These are phyloP conservation scores for Spodoptera frugiperda DNA, from an alignment of 1,140 invertebrate species.

Conservation along the genomic window DNA sequence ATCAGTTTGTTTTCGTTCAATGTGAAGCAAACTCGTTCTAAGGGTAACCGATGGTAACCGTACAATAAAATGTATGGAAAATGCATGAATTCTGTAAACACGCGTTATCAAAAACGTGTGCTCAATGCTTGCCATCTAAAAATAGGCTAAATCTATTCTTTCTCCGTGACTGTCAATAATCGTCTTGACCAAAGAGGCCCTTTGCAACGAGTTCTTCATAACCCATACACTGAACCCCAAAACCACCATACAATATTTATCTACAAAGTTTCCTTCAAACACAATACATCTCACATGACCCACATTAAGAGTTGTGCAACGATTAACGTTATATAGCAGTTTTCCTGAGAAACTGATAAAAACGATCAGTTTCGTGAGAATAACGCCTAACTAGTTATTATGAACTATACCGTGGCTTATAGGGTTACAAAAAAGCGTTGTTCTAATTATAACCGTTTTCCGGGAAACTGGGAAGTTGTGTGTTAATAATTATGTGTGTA, in stretches of 20 bases:
- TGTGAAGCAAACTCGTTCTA: too few relatives aligned
- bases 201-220: too few relatives aligned
- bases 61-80: too few relatives aligned
- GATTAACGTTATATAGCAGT: slow-evolving; percentile 18
- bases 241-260: slow-evolving; percentile 29
- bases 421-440: neutral
- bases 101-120: too few relatives aligned
- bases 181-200: too few relatives aligned
- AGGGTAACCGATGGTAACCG: too few relatives aligned
- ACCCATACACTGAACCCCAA: neutral
- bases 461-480: neutral
- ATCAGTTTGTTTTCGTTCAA: too few relatives aligned
- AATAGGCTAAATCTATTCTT: too few relatives aligned
- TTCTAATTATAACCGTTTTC: slow-evolving; percentile 1
- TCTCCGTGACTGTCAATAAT: too few relatives aligned
- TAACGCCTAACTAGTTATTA: slow-evolving; percentile 38
- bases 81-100: too few relatives aligned
- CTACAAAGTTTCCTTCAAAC: slow-evolving; percentile 5
- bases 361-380: slow-evolving; percentile 40
- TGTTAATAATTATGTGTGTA: too few relatives aligned
- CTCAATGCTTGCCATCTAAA: too few relatives aligned
- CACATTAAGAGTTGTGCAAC: slow-evolving; percentile 25
- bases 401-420: slow-evolving; percentile 1
- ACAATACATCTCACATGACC: slow-evolving; percentile 37
- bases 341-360: slow-evolving; percentile 46